Percentiles rank a stretch among this genome's conserved stretches.
Conservation (phyloP, 2,888 invertebrate species). For the Pseudococcus longispinus region DNA sequence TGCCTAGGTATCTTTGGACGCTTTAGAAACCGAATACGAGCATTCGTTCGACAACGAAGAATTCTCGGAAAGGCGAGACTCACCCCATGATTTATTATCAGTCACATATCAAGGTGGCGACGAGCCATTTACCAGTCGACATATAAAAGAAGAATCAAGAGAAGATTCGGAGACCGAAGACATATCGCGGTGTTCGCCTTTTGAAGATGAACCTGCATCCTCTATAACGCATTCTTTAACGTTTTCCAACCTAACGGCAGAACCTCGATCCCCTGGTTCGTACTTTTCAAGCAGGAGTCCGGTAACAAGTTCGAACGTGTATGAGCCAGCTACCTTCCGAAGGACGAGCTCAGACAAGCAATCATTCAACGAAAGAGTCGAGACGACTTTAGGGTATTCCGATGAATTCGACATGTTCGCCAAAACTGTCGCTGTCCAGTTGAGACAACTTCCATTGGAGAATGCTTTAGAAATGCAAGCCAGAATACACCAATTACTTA, state of each 20-base stretch:
- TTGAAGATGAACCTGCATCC: slow-evolving; percentile 2
- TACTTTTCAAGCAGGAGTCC: slow-evolving; percentile 16
- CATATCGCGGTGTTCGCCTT: not conserved
- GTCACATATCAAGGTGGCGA: not conserved
- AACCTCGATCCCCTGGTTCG: not conserved
- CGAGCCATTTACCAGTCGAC: not conserved
- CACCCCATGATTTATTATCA: not conserved
- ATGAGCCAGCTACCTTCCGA: not conserved
- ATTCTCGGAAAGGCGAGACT: not conserved
- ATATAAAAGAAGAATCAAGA: slow-evolving; percentile 17
- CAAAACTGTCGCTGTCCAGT: slow-evolving; percentile 11
- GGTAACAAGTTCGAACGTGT: not conserved
- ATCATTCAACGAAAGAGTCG: not conserved
- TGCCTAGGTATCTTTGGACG: slow-evolving; percentile 1
- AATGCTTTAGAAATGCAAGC: slow-evolving; percentile 23
- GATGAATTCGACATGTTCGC: slow-evolving; percentile 43
- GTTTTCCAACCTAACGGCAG: not conserved
- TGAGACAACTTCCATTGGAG: slow-evolving; percentile 38
- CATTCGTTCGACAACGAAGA: not conserved
- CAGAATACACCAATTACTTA: slow-evolving; percentile 23
- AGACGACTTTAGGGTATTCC: not conserved
- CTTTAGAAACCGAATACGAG: not conserved
- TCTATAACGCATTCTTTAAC: not conserved
- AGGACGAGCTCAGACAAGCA: not conserved
- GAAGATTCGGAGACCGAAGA: slow-evolving; percentile 1